Evolutionary conservation across 2,797 vertebrate species (phyloP).

Genomic region (Muscicapa striata): DNA sequence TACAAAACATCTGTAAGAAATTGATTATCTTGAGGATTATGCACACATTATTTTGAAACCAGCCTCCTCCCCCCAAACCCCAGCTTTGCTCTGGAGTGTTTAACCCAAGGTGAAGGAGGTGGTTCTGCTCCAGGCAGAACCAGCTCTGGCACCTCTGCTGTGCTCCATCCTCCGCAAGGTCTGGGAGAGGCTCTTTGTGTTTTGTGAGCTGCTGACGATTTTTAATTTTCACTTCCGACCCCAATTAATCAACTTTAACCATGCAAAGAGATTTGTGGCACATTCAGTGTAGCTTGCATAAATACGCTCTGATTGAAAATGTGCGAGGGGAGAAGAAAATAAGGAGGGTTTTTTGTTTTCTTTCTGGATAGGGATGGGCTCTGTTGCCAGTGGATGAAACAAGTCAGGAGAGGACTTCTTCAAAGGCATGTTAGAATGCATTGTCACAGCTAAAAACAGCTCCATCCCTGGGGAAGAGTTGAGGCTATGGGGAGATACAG

Average conservation of each 20-base stretch:
- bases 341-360: background rate
- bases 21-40: conserved; percentile 55
- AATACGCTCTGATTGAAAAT: conserved; percentile 71
- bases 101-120: conserved; percentile 26
- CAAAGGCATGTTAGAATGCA: background rate
- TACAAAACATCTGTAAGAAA: conserved; percentile 49
- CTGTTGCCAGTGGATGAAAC: background rate
- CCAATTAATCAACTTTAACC: conserved; percentile 66
- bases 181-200: background rate
- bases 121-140: background rate
- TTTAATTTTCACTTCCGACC: conserved; percentile 64
- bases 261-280: conserved; percentile 53
- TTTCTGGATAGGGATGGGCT: background rate
- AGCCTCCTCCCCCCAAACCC: background rate
- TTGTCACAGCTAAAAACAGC: background rate
- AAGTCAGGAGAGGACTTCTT: background rate
- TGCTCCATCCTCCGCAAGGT: background rate
- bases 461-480: background rate
- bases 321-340: conserved; percentile 19
- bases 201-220: conserved; percentile 9
- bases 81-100: background rate
- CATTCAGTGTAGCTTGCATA: conserved; percentile 36
- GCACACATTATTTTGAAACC: background rate
- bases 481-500: background rate
- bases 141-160: background rate